Percentiles rank a stretch among this genome's conserved stretches.
These are phyloP conservation scores for Tetragonisca angustula DNA, from an alignment of 2,888 invertebrate genomes.

Conservation along the genomic window DNA sequence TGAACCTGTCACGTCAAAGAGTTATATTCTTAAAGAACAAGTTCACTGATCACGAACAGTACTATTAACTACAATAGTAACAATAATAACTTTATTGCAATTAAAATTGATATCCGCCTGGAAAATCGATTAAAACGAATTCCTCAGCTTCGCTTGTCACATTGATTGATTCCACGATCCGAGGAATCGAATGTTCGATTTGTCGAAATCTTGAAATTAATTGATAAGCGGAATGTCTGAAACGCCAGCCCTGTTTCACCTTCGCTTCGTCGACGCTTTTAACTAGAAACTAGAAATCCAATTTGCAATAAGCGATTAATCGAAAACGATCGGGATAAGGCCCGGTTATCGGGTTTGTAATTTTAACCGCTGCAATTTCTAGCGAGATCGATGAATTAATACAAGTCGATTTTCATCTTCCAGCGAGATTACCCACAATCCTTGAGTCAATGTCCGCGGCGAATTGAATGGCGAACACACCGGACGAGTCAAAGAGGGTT, in stretches of 20 bases:
- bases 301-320: background rate
- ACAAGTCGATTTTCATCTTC: conserved; percentile 12
- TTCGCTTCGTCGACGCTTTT: background rate
- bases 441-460: conserved; percentile 31
- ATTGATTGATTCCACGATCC: background rate
- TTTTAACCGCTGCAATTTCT: conserved; percentile 3
- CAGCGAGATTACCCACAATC: conserved; percentile 21
- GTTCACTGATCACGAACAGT: background rate
- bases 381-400: conserved; percentile 17
- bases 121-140: background rate
- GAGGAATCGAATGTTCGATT: background rate
- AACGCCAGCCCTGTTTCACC: background rate
- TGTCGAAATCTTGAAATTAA: background rate
- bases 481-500: conserved; percentile 20
- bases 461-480: conserved; percentile 47
- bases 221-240: background rate
- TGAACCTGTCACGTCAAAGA: background rate
- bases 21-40: background rate
- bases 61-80: no score
- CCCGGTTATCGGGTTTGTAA: background rate
- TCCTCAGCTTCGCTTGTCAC: background rate
- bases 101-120: background rate
- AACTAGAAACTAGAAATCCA: background rate
- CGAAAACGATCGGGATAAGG: background rate
- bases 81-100: background rate